Evolutionary conservation across 2,797 vertebrate species (phyloP), one percentile per base, ranked within the genome.

Genomic region (Rhabdophis nuchalis): DNA sequence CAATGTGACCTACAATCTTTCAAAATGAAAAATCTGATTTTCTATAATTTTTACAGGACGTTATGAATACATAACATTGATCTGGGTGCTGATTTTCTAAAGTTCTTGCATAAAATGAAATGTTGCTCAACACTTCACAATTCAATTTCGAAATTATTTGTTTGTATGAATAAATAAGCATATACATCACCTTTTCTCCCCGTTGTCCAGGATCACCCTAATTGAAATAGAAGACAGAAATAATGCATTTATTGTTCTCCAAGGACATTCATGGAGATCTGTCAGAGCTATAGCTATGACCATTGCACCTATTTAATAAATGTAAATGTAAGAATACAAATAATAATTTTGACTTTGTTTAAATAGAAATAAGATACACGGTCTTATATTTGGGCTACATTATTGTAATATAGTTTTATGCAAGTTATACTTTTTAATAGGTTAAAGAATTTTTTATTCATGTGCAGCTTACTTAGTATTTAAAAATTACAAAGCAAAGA

Each of bases 191-290:
- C 99, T 99, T 99, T 98, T 99, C 98, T 97, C 99, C 99, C 96
- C 53, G 97, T 92, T 99, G 98, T 98, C 99, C 99, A 96, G 98
- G 98, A 96, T 99, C 99, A 96, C 99, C 99, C 99, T 99, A 97
- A 93, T 96, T 93, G 97, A 97, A 97, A 95, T 58, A 98, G 95
- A 96, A 96, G 94, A 97, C 97, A 96, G 93, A 92, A 93, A 94
- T 94, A 0, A 0, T 92, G 97, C 96, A 92, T 91, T 94, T 93
- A 95, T 93, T 9, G 92, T 10, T 72, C 90, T 1, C 4, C 93
- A 90, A 94, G 91, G 32, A 50, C 5, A 25, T 36, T 6, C 1
- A 16, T 5, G 9, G 23, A 57, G 32, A 53, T 7, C 41, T 85
- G 36, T 58, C 18, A 82, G 14, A 82, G 4, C 36, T 82, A 46